Evolutionary conservation across 1,140 invertebrate species (phyloP), one percentile per base, ranked within the genome.

Genomic region (Procambarus clarkii): DNA sequence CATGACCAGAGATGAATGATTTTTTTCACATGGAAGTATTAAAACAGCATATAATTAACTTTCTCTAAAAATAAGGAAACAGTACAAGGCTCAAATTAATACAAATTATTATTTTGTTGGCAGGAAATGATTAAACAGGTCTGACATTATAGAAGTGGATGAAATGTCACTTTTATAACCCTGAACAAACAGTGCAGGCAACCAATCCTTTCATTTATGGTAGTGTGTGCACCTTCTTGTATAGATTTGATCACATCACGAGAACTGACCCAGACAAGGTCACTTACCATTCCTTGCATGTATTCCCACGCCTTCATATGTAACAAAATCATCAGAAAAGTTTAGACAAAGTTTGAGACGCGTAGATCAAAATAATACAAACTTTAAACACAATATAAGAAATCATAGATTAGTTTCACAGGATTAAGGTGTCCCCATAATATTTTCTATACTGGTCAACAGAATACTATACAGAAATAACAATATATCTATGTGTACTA

Each of bases 31-130:
- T 77, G 54, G n/a, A 82, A 54, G 24, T n/a, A 8, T 34, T 54
- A 87, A 87, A 58, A 54, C 60, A 83, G 24, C 18, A 21, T 82
- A 44, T 13, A 82, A 82, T 82, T 58, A 34, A 58, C 24, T 82
- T 82, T 15, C 21, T 54, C 34, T 64, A 83, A 83, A 45, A 83
- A 13, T 64, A n/a, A 45, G 45, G 15, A 18, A 64, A 21, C n/a
- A 82, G 58, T 69, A 83, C 34, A 83, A 83, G n/a, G 60, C 69
- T 60, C 21, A 82, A 50, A 54, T 54, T 11, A 44, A 64, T 9
- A 34, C 8, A 82, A 46, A 54, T 60, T 13, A 50, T 34, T 80
- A 13, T 24, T 46, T 34, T 34, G 34, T 34, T 34, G 34, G 54
- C 79, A 54, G 48, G 13, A 45, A 78, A 78, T 44, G 34, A 78